Conservation (phyloP, 2,888 invertebrate species). For the Apotomis capreana region DNA sequence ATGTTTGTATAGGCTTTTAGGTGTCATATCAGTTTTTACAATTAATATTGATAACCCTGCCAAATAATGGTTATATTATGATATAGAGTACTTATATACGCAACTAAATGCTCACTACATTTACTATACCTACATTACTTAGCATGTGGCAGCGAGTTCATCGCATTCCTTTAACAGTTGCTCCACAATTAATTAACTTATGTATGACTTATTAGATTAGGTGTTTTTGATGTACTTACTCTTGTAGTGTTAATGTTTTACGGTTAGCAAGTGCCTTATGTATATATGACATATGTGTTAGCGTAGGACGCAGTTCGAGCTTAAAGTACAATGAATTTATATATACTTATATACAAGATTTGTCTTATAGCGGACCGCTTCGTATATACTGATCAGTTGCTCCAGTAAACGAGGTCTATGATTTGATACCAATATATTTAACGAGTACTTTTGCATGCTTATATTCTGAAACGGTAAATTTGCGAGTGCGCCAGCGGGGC, state of each 20-base stretch:
- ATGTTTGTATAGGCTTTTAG: slow-evolving; percentile 6
- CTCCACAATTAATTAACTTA: slow-evolving; percentile 17
- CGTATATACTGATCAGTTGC: not conserved
- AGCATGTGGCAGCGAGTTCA: slow-evolving; percentile 2
- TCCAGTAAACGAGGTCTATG: too few relatives aligned
- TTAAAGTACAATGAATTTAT: slow-evolving; percentile 65
- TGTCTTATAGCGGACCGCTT: slow-evolving; percentile 32
- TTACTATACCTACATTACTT: not conserved
- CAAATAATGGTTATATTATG: slow-evolving; percentile 5
- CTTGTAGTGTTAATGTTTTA: slow-evolving; percentile 23
- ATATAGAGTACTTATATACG: slow-evolving; percentile 12
- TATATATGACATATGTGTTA: slow-evolving; percentile 36
- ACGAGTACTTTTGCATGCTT: not conserved
- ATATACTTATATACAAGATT: slow-evolving; percentile 47
- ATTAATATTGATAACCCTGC: slow-evolving; percentile 11
- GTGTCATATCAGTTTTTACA: slow-evolving; percentile 20
- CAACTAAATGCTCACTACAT: slow-evolving; percentile 28
- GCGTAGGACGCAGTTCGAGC: slow-evolving; percentile 38
- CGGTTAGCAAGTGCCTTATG: slow-evolving; percentile 45
- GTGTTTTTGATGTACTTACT: slow-evolving; percentile 42
- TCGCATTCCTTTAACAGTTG: slow-evolving; percentile 5
- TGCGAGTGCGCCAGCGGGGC: too few relatives aligned
- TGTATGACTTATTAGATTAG: slow-evolving; percentile 26
- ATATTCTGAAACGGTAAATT: too few relatives aligned
- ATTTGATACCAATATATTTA: too few relatives aligned